Evolutionary conservation across 2,113 vertebrate species (phyloP).

Genomic region (Trachemys scripta): DNA sequence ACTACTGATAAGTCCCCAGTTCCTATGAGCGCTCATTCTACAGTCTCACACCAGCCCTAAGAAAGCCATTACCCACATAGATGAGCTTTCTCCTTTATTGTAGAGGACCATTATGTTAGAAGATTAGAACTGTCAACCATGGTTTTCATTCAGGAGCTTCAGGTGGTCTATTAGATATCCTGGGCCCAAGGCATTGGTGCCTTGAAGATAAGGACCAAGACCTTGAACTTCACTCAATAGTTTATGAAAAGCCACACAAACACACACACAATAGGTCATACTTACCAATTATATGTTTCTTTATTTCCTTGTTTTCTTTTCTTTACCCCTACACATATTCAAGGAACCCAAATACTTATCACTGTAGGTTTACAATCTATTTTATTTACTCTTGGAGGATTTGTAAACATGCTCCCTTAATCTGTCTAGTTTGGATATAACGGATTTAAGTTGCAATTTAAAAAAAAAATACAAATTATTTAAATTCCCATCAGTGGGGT

Average conservation of each 20-base stretch:
- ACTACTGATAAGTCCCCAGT: neutral
- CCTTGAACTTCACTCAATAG: neutral
- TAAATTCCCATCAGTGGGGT: neutral
- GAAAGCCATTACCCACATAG: neutral
- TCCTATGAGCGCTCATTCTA: neutral
- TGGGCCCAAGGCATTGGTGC: neutral
- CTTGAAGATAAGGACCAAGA: neutral
- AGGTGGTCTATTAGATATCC: rapidly evolving
- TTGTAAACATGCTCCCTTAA: neutral
- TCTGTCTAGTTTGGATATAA: neutral
- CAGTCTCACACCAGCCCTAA: neutral
- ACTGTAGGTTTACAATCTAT: neutral
- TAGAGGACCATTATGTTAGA: neutral
- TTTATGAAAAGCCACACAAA: too few species aligned
- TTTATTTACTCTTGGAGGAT: rapidly evolving
- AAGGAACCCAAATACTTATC: neutral
- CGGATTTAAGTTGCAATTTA: neutral
- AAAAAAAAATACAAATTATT: neutral
- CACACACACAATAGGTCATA: neutral
- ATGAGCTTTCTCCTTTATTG: neutral
- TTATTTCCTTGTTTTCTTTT: neutral
- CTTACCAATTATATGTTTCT: neutral
- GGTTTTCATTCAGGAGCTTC: neutral
- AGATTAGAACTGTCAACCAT: neutral
- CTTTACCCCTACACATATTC: neutral